Evolutionary conservation across 2,113 vertebrate species (phyloP), one percentile per base, ranked within the genome.

Genomic region (Coptodon bakossiorum): DNA sequence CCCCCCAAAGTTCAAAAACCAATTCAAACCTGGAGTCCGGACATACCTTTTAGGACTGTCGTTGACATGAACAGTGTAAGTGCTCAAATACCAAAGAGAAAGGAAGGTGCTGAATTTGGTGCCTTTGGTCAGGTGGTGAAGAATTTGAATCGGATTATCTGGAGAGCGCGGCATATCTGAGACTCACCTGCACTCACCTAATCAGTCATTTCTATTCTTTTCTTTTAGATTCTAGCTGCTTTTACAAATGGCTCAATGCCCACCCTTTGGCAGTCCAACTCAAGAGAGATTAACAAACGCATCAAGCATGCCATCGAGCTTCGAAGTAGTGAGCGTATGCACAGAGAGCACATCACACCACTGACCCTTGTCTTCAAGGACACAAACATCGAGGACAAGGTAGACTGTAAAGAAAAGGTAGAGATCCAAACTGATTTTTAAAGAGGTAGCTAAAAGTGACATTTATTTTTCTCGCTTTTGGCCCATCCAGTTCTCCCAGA

Each of bases 401-500:
- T 96, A 68, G 14, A 63, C 29, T 7, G 13, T 17, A 34, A 14
- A 13, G 40, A 61, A 13, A 9, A 40, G 16, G 8, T 14, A 24
- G 34, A 19, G 17, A 19, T 17, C 5, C 16, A 45, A 4, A 5
- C 10, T 14, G 2, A 17, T 5, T 50, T 16, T 34, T 9, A 50
- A 54, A 80, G 5, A 80, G 3, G 3, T 5, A 43, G 31, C 10
- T 59, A 11, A 81, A 56, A 52, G 19, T 52, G 19, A 54, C 19
- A 48, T 3, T 22, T 89, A 34, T 78, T 78, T n/a, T 78, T 19
- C 17, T n/a, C 10, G 2, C 7, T 61, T 66, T 71, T 81, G 22
- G 6, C 43, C 87, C 12, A 19, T 81, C 14, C 92, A 99, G 98
- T 99, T 99, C 94, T 99, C 97, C 89, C 98, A 99, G 96, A 98